Percentiles rank a stretch among this genome's conserved stretches.
Evolutionary conservation across 2,797 vertebrate species (phyloP).

Genomic region (Silurus lanzhouensis): DNA sequence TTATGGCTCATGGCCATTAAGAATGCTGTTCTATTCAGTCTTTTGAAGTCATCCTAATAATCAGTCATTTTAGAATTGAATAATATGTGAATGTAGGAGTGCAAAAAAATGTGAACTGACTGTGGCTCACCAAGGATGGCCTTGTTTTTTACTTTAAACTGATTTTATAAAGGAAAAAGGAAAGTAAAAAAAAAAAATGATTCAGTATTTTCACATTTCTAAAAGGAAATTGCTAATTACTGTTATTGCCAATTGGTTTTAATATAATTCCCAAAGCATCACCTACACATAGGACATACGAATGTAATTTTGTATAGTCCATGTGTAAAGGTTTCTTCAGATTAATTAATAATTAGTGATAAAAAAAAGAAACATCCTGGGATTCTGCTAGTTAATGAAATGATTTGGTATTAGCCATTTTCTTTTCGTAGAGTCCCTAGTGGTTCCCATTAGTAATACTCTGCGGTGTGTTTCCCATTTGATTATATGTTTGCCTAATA

Average conservation of each 20-base stretch:
- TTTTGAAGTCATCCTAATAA: background rate
- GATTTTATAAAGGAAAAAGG: background rate
- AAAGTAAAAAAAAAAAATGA: background rate
- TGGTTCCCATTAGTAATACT: background rate
- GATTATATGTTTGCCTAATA: conserved; percentile 1
- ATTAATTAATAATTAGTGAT: background rate
- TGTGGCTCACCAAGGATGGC: background rate
- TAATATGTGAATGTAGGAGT: background rate
- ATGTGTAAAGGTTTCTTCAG: background rate
- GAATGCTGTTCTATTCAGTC: background rate
- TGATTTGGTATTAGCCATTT: background rate
- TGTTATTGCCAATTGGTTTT: background rate
- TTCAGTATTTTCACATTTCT: background rate
- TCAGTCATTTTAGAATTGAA: background rate
- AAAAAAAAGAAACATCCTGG: background rate
- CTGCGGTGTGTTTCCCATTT: background rate
- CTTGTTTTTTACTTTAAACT: background rate
- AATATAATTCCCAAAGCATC: background rate
- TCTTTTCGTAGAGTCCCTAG: background rate
- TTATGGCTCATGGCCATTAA: background rate
- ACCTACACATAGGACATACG: background rate
- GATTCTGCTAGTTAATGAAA: background rate
- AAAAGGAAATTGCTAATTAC: background rate
- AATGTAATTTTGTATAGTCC: background rate
- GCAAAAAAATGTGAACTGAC: background rate